Evolutionary conservation across 2,113 vertebrate genomes (phyloP), one percentile per base, ranked within the genome.

Genomic region (Atherinomorus stipes): DNA sequence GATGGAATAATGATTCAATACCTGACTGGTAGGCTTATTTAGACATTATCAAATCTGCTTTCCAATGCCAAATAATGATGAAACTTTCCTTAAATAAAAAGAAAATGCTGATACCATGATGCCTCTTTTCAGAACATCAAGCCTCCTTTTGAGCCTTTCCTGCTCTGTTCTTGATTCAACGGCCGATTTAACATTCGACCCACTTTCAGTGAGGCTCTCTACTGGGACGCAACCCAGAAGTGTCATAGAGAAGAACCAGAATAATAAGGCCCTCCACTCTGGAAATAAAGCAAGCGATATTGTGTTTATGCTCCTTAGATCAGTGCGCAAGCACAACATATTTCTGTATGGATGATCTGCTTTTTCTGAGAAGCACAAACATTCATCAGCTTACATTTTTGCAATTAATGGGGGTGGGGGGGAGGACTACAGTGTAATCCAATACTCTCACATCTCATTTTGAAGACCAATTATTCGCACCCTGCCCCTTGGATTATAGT

Each of bases 141-240:
- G 75, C 81, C 67, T 85, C 73, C 65, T 81, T 91, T 85, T 83
- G 60, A 83, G 81, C 71, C 62, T 68, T 80, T 80, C 58, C 71
- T 42, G 69, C 87, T 88, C 80, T 80, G 72, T 85, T 91, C 85
- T 67, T 85, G 81, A 90, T 89, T 90, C 86, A 85, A 76, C 89
- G 78, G 90, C 87, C 88, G 78, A 84, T 91, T 89, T 92, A 89
- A 91, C 89, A 91, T 87, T 87, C 86, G 90, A 93, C 93, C 93
- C 92, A 93, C 84, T 93, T 94, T 91, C 87, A 40, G 70, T 58
- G 28, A 83, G 89, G 85, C 78, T 90, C 89, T 90, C 92, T 90
- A 78, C 88, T 80, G 93, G 92, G 93, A 93, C 87, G 28, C 89
- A 91, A 94, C 93, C 93, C 81, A 93, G 90, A 94, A 94, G 92